phyloP scores from a whole-genome alignment of 2,113 vertebrate genomes.

The Glareola pratincola region DNA sequence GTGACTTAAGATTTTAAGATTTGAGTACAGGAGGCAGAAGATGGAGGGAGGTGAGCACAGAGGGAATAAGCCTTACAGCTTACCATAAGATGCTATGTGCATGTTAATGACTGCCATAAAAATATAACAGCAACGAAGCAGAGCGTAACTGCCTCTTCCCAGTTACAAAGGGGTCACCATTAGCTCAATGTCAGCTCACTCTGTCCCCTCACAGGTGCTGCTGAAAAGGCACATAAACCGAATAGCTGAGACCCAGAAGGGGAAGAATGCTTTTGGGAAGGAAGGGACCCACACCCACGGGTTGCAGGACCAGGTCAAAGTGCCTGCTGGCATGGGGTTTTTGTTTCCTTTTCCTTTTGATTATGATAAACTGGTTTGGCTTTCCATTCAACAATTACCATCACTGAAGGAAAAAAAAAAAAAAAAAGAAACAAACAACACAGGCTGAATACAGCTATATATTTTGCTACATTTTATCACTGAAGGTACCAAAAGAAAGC shows the following conservation, averaged over 20 bases:
- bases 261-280: constrained; percentile 18
- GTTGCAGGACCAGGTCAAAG: not conserved
- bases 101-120: not conserved
- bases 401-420: not conserved
- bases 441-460: not conserved
- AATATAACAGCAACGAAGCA: not conserved
- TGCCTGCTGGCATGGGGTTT: not conserved
- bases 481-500: not conserved
- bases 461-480: not conserved
- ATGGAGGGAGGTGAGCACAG: not conserved
- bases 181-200: not conserved
- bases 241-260: not conserved
- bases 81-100: not conserved
- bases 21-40: not conserved
- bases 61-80: not conserved
- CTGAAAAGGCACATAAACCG: not conserved
- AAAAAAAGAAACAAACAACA: not conserved
- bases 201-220: constrained; percentile 1
- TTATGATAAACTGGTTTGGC: not conserved
- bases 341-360: constrained; percentile 43
- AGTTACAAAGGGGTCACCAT: not conserved
- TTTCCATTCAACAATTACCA: not conserved
- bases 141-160: not conserved
- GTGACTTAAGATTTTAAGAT: not conserved
- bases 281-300: constrained; percentile 32